These are phyloP conservation scores for Parauchenoglanis ngamensis DNA, from an alignment of 2,797 vertebrate species.

Conservation along the genomic window DNA sequence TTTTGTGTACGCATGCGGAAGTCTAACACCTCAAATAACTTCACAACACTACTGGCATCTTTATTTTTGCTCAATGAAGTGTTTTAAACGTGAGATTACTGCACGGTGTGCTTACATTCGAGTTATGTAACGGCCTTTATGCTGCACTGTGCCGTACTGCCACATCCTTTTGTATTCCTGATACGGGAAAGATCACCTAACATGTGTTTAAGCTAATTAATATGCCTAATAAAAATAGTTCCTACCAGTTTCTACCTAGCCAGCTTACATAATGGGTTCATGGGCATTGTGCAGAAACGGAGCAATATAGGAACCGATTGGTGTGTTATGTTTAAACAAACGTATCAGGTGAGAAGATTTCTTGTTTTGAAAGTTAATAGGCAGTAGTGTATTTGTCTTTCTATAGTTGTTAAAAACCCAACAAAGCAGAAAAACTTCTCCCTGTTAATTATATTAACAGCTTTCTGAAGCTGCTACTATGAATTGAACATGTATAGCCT, in stretches of 20 bases:
- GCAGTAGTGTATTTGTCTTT: neutral
- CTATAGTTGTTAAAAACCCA: neutral
- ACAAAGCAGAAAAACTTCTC: neutral
- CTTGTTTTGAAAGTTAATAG: neutral
- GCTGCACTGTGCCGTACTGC: neutral
- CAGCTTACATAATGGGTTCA: neutral
- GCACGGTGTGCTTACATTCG: too few relatives aligned
- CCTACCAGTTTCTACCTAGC: too few relatives aligned
- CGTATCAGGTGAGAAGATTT: neutral
- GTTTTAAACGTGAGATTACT: neutral
- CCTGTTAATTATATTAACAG: neutral
- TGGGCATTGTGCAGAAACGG: neutral
- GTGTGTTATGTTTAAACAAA: constrained; percentile 1
- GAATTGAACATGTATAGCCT: neutral
- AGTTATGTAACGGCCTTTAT: neutral
- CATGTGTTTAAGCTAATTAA: neutral
- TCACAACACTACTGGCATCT: neutral
- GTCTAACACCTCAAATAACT: neutral
- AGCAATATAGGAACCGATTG: neutral
- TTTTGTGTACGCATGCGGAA: neutral
- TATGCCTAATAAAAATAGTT: neutral
- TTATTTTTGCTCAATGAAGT: neutral
- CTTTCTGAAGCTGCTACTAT: neutral
- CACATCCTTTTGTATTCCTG: neutral
- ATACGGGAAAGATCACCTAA: too few relatives aligned